Evolutionary conservation across 2,113 vertebrate species (phyloP).

Genomic region (Phocoena sinus): DNA sequence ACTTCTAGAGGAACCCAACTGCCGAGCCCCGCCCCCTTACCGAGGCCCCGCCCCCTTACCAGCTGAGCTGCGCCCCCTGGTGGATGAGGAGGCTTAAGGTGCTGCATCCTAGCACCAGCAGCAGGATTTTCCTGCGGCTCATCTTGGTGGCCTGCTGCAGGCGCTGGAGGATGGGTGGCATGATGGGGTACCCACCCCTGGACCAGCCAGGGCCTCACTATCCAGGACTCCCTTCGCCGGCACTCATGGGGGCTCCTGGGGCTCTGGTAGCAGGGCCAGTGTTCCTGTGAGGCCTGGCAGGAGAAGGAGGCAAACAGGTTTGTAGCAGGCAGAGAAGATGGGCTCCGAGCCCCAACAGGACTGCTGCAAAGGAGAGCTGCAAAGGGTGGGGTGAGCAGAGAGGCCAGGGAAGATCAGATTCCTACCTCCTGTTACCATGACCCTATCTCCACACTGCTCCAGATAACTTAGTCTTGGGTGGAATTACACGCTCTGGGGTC

Average conservation of each 20-base stretch:
- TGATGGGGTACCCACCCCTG: conserved; percentile 23
- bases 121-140: conserved; percentile 85
- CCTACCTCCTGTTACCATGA: conserved; percentile 41
- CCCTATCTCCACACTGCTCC: conserved; percentile 44
- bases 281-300: conserved; percentile 59
- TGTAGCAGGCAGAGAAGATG: conserved; percentile 34
- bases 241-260: conserved; percentile 73
- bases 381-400: not conserved
- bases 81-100: conserved; percentile 86
- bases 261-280: conserved; percentile 68
- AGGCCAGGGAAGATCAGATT: conserved; percentile 62
- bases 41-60: conserved; percentile 77
- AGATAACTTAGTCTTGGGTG: conserved; percentile 63
- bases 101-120: conserved; percentile 82
- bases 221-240: conserved; percentile 49
- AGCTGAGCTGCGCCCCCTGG: conserved; percentile 84
- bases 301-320: conserved; percentile 65
- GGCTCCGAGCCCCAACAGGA: not conserved
- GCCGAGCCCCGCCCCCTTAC: not conserved
- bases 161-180: conserved; percentile 55
- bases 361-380: conserved; percentile 27
- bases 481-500: conserved; percentile 69
- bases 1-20: not conserved
- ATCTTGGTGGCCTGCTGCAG: conserved; percentile 75
- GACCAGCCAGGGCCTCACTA: conserved; percentile 51